phyloP scores from a whole-genome alignment of 2,888 invertebrate genomes.

The Xestoiulus laeticollis region DNA sequence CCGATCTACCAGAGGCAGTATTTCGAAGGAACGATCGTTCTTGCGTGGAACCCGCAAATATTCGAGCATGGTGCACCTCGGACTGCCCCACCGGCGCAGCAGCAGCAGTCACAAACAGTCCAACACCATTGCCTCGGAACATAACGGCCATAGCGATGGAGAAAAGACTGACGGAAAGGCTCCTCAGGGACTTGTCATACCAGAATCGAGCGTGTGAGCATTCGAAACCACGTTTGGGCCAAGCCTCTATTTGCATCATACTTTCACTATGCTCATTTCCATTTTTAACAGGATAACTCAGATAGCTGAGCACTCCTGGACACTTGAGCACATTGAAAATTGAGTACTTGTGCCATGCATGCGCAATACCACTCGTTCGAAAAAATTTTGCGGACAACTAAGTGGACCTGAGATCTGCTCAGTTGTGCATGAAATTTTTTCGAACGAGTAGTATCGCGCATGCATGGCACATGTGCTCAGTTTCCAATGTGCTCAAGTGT shows the following conservation, averaged over 20 bases:
- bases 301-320: too few relatives aligned
- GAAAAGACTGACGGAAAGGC: neutral
- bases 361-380: too few relatives aligned
- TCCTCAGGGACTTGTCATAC: conserved; percentile 8
- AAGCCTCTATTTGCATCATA: conserved; percentile 27
- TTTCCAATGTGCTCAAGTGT: too few relatives aligned
- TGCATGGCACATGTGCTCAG: too few relatives aligned
- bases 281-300: neutral
- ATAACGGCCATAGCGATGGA: neutral
- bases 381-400: too few relatives aligned
- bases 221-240: neutral
- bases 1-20: neutral
- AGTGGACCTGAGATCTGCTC: too few relatives aligned
- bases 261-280: neutral
- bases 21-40: conserved; percentile 46
- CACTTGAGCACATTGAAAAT: too few relatives aligned
- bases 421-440: too few relatives aligned
- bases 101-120: conserved; percentile 31
- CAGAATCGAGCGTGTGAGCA: conserved; percentile 43
- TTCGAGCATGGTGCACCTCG: conserved; percentile 50
- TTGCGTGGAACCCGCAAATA: conserved; percentile 50
- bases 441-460: too few relatives aligned
- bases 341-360: too few relatives aligned
- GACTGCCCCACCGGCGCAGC: conserved; percentile 23
- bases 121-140: neutral